Percentiles rank a stretch among this genome's conserved stretches.
Evolutionary conservation across 2,797 vertebrate species (phyloP).

Genomic region (Sebastes matsubarae): DNA sequence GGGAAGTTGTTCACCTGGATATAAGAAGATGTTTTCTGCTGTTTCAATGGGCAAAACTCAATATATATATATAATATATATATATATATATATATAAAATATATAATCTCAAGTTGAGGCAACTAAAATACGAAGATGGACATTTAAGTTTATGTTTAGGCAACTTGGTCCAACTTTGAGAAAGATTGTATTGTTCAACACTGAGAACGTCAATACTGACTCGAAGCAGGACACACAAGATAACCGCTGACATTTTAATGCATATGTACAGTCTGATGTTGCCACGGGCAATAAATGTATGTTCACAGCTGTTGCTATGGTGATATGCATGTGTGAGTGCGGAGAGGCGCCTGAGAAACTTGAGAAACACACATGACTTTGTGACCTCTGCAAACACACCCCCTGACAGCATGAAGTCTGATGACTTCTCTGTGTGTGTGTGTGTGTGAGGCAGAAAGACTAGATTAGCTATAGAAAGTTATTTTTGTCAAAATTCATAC

Average conservation of each 20-base stretch:
- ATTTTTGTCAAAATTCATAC: neutral
- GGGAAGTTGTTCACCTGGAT: too few relatives aligned
- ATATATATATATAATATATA: too few relatives aligned
- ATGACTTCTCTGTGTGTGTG: too few relatives aligned
- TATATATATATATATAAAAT: too few relatives aligned
- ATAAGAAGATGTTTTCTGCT: neutral
- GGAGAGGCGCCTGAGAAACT: conserved; percentile 47
- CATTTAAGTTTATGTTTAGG: too few relatives aligned
- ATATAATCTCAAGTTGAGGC: neutral
- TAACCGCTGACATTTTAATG: neutral
- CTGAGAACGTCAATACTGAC: neutral
- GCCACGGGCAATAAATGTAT: neutral
- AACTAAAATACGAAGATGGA: neutral
- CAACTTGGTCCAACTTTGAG: neutral
- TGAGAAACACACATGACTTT: conserved; percentile 48
- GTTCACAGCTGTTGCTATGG: conserved; percentile 1
- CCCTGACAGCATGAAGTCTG: conserved; percentile 4
- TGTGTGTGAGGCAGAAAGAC: neutral
- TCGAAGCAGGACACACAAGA: neutral
- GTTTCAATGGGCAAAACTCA: neutral
- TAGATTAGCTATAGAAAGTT: neutral
- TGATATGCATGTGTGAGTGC: neutral
- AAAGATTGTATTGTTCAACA: neutral
- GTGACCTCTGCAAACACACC: conserved; percentile 60
- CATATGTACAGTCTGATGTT: neutral